These are phyloP conservation scores for Pheosia gnoma DNA, from an alignment of 2,888 invertebrate species.

Conservation along the genomic window DNA sequence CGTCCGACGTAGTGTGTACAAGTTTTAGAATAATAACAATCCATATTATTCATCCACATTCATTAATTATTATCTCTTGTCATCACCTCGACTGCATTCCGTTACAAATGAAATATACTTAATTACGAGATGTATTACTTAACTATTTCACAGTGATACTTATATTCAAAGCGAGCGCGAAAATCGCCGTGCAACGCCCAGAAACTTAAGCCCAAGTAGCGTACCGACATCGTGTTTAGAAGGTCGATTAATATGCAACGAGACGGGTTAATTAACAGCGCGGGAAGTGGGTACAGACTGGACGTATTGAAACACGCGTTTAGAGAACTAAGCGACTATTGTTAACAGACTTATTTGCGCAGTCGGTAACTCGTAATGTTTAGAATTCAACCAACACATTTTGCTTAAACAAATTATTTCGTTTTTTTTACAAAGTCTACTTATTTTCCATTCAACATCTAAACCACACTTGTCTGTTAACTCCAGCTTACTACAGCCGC, in stretches of 20 bases:
- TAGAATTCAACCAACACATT: too few species aligned
- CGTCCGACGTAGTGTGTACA: too few species aligned
- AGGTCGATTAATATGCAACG: slow-evolving; percentile 5
- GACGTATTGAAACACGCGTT: background rate
- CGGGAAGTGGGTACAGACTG: background rate
- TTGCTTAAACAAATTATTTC: too few species aligned
- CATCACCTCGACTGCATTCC: slow-evolving; percentile 5
- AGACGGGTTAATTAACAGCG: background rate
- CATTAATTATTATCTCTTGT: background rate
- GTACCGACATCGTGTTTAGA: slow-evolving; percentile 9
- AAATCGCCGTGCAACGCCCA: slow-evolving; percentile 31
- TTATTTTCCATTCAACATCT: too few species aligned
- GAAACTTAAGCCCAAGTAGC: slow-evolving; percentile 22
- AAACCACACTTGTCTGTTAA: too few species aligned
- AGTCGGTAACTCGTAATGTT: too few species aligned
- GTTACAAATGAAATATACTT: slow-evolving; percentile 1
- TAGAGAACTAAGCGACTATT: too few species aligned
- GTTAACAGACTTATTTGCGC: too few species aligned
- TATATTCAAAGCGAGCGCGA: slow-evolving; percentile 23
- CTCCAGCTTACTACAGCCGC: too few species aligned
- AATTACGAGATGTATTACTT: slow-evolving; percentile 8
- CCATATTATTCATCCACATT: too few species aligned
- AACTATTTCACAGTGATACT: slow-evolving; percentile 13
- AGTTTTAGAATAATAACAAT: too few species aligned
- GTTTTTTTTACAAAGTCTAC: too few species aligned